phyloP scores from a whole-genome alignment of 2,888 invertebrate genomes.

The Coleophora deauratella region DNA sequence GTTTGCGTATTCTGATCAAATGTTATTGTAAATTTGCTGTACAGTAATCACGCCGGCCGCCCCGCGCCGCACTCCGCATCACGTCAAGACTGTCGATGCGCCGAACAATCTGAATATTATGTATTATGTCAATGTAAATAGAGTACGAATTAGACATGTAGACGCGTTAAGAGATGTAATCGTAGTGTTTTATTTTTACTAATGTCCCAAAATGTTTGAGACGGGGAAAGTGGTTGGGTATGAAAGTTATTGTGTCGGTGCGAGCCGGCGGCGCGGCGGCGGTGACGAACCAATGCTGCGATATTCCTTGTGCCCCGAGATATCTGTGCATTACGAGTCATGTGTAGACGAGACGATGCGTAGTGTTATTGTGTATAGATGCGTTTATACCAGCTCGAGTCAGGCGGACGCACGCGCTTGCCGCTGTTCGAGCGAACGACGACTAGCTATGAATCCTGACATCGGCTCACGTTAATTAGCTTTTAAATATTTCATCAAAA shows the following conservation, averaged over 20 bases:
- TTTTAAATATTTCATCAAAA: constrained; percentile 74
- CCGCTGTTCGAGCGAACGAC: constrained; percentile 70
- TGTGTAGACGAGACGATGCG: constrained; percentile 42
- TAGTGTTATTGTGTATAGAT: constrained; percentile 67
- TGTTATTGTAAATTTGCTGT: constrained; percentile 69
- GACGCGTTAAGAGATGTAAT: constrained; percentile 59
- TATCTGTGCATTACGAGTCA: constrained; percentile 70
- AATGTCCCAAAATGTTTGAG: constrained; percentile 44
- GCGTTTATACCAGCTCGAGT: constrained; percentile 65
- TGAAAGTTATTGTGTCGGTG: constrained; percentile 25
- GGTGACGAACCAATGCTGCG: constrained; percentile 60
- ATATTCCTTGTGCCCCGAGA: constrained; percentile 69
- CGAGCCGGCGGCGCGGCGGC: constrained; percentile 32
- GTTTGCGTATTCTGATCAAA: constrained; percentile 69
- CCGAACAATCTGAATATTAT: constrained; percentile 64
- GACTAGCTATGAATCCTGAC: constrained; percentile 74
- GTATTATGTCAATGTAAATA: constrained; percentile 66
- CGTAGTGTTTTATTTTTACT: constrained; percentile 60
- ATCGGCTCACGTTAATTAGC: constrained; percentile 75
- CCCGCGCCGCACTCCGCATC: constrained; percentile 39
- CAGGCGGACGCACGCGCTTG: constrained; percentile 49
- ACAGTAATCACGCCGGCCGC: constrained; percentile 48
- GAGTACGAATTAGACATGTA: constrained; percentile 65
- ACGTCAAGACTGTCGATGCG: constrained; percentile 50
- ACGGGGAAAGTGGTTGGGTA: constrained; percentile 26